Evolutionary conservation across 2,888 invertebrate genomes (phyloP), one percentile per base, ranked within the genome.

Genomic region (Apodemia mormo): DNA sequence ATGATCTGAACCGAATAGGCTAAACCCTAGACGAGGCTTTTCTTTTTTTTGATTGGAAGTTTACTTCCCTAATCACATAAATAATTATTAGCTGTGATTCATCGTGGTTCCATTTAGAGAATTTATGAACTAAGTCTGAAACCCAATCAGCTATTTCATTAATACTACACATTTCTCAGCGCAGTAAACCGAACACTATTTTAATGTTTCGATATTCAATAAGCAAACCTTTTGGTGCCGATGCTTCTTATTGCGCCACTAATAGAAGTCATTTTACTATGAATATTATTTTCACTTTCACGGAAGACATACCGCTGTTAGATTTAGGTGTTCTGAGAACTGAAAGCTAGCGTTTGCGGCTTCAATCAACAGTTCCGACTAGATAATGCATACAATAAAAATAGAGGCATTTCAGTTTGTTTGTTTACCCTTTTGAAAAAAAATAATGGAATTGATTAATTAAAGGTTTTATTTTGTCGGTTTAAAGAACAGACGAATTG

Each of bases 241-340:
- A 12, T 61, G 61, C 68, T 68, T 71, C 78, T 74, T 78, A 73
- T 68, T 14, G 0, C 6, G 4, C 30, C 66, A 40, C 43, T 37
- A 74, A 74, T 79, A 80, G 78, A 74, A 72, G 70, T 74, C 68
- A 69, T 73, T 75, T 77, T 76, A 74, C 75, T 68, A 69, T 70
- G 61, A 73, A 58, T 72, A 72, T 70, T 75, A 72, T 72, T 71
- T 75, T 40, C 75, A 80, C 80, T 80, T 83, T 83, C 83, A 80
- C 83, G 86, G 84, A 87, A 86, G 83, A 82, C 81, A 83, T 84
- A 83, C 81, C 81, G 67, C 75, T 76, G 76, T 80, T 80, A 80
- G 80, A 86, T 83, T 85, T 84, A 85, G 82, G 84, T 79, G 78
- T 88, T 88, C 89, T 71, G 61, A 76, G 88, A 89, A 88, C 75